These are phyloP conservation scores for Leistus spinibarbis DNA, from an alignment of 2,888 invertebrate species.

Conservation along the genomic window DNA sequence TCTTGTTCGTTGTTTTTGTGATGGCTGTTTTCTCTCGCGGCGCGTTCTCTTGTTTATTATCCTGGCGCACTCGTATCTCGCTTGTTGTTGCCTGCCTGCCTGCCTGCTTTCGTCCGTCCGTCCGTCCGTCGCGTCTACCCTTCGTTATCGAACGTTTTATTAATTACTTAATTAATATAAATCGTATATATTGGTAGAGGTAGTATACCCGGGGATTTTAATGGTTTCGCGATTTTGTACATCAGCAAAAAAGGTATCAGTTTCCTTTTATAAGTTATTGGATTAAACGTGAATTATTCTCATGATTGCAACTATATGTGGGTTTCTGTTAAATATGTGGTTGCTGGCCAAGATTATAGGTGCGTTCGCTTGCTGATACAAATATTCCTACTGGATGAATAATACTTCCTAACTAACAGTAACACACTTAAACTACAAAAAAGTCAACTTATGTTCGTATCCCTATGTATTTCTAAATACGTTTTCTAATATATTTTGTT, in stretches of 20 bases:
- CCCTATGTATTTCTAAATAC: too few species aligned
- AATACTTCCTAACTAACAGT: too few species aligned
- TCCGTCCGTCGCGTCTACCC: constrained; percentile 4
- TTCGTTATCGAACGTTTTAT: constrained; percentile 29
- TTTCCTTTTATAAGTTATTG: background rate
- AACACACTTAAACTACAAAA: too few species aligned
- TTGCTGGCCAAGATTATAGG: background rate
- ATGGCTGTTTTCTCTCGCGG: background rate
- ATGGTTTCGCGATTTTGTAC: constrained; percentile 5
- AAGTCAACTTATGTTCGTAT: too few species aligned
- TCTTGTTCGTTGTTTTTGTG: background rate
- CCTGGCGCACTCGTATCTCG: background rate
- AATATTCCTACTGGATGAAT: too few species aligned
- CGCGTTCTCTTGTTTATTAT: background rate
- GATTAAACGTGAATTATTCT: background rate
- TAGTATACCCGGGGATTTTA: background rate
- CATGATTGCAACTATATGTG: background rate
- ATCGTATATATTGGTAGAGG: background rate
- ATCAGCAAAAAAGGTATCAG: background rate
- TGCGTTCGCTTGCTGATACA: background rate
- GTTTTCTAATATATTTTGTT: too few species aligned
- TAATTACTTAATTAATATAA: constrained; percentile 39
- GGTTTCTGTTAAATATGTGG: background rate
- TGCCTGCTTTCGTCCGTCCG: too few species aligned
- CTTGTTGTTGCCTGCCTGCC: background rate